Evolutionary conservation across 1,140 invertebrate species (phyloP), one percentile per base, ranked within the genome.

Genomic region (Rhagoletis zephyria): DNA sequence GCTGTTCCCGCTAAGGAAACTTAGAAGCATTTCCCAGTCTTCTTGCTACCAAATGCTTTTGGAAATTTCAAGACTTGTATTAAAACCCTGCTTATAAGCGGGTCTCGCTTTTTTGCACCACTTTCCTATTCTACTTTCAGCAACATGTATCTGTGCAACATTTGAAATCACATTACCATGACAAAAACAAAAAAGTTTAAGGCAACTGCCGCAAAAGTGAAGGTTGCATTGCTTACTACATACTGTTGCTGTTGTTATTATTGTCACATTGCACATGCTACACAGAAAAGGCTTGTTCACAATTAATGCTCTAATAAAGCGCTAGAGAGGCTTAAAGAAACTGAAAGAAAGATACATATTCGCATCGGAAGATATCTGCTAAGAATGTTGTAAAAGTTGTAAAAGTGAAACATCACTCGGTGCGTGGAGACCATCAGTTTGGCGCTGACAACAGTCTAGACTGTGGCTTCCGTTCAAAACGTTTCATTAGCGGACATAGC

Each of bases 221-320:
- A 92, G 91, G 91, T 92, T 92, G 86, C 89, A 87, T 85, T 81
- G 87, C 85, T 81, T 65, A 87, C 70, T 81, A 87, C 85, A 86
- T 65, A 87, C 70, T 88, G 88, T 87, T 88, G 87, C 88, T 89
- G 81, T 88, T 87, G 60, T 87, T 87, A 87, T 85, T 87, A 85
- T 88, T 70, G 74, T 30, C 30, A 30, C 65, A 16, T 67, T 86
- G 87, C 87, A 63, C 56, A 64, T 63, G 87, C 70, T n/a, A 86
- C 16, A 85, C 87, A 86, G 59, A 85, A 87, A 63, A 87, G n/a
- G 6, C 74, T 81, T 81, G 74, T 56, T 60, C 65, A 87, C 89
- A 92, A 91, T 92, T 92, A 92, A 92, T 92, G 91, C 91, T 92
- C 91, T 91, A 91, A 91, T 92, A 91, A 92, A 89, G 91, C 89